Percentiles rank a stretch among this genome's conserved stretches.
Evolutionary conservation across 1,140 invertebrate species (phyloP).

Genomic region (Drosophila nikananu): DNA sequence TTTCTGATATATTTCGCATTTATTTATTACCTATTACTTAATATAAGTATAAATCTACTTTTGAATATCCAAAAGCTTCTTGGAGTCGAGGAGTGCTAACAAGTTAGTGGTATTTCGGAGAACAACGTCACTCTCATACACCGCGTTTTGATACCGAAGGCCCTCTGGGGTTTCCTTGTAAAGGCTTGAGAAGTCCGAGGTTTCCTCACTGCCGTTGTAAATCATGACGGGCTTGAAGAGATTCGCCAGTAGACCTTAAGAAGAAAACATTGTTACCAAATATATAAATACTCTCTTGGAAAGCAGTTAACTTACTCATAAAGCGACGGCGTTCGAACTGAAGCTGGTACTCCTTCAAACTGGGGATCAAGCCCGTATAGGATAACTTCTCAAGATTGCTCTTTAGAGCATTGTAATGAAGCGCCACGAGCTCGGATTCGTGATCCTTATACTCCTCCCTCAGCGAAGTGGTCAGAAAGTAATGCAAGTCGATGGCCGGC

Average conservation of each 20-base stretch:
- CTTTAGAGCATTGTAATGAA: conserved; percentile 55
- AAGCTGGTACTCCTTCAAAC: conserved; percentile 53
- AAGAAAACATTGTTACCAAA: no score
- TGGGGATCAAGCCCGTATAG: conserved; percentile 53
- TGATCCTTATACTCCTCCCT: conserved; percentile 45
- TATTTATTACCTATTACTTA: no score
- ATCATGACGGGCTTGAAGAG: conserved; percentile 54
- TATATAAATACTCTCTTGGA: neutral
- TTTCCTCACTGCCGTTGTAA: conserved; percentile 44
- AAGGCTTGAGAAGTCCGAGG: conserved; percentile 53
- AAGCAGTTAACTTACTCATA: conserved; percentile 41
- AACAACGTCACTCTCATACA: conserved; percentile 41
- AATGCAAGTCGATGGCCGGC: conserved; percentile 69
- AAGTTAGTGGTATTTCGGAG: conserved; percentile 31
- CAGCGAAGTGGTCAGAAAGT: conserved; percentile 71
- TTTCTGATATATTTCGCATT: neutral
- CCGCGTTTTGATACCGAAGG: conserved; percentile 33
- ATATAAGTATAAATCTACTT: neutral
- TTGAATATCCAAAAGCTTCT: conserved; percentile 57
- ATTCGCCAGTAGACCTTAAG: conserved; percentile 30
- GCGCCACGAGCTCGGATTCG: conserved; percentile 53
- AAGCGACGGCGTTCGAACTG: conserved; percentile 65
- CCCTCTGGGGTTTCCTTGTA: conserved; percentile 42
- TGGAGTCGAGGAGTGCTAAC: conserved; percentile 52
- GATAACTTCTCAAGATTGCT: conserved; percentile 42